phyloP scores from a whole-genome alignment of 2,113 vertebrate genomes.

The Brienomyrus brachyistius region DNA sequence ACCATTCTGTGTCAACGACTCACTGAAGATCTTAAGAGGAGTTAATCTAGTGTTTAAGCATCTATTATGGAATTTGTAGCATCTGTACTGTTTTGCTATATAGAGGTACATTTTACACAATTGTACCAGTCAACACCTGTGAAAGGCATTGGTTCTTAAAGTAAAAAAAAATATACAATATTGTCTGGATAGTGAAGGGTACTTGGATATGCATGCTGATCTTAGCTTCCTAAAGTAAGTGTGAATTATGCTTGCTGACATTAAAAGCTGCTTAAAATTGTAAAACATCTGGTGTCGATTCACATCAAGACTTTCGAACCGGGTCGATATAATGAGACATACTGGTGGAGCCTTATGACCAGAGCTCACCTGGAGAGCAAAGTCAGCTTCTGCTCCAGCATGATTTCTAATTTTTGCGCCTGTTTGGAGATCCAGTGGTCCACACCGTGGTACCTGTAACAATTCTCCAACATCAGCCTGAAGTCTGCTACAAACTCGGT shows the following conservation, averaged over 20 bases:
- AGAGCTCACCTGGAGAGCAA: slow-evolving; percentile 76
- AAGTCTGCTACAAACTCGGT: slow-evolving; percentile 91
- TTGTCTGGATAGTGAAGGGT: neutral
- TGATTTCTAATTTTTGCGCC: slow-evolving; percentile 89
- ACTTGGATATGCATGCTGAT: neutral
- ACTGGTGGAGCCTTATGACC: neutral
- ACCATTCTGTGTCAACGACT: neutral
- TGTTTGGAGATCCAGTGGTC: slow-evolving; percentile 97
- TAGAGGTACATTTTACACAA: neutral
- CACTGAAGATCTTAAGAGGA: neutral
- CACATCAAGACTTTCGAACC: neutral
- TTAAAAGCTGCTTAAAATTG: neutral
- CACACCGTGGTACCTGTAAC: slow-evolving; percentile 82
- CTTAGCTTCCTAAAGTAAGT: neutral
- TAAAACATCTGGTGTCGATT: neutral
- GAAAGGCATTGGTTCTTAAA: no score
- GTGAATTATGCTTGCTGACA: neutral
- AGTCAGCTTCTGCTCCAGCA: slow-evolving; percentile 92
- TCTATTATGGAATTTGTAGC: neutral
- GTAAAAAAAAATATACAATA: no score
- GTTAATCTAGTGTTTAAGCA: neutral
- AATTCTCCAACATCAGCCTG: slow-evolving; percentile 85
- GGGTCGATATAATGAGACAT: neutral
- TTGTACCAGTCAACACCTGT: neutral
- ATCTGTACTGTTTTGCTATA: neutral